Evolutionary conservation across 2,888 invertebrate genomes (phyloP).

Genomic region (Tanypteryx hageni): DNA sequence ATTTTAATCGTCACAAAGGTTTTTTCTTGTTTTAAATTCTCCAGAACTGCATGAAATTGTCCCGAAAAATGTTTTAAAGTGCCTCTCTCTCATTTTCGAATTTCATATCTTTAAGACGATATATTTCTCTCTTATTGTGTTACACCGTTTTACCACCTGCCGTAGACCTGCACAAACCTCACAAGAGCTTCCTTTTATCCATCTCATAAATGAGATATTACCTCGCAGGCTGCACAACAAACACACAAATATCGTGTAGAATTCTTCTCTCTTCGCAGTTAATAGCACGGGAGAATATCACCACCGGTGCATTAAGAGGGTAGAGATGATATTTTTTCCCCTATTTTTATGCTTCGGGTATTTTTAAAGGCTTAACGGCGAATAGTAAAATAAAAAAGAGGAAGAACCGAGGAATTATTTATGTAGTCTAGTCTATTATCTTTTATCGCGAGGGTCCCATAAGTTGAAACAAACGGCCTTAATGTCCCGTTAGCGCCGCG

Average conservation of each 20-base stretch:
- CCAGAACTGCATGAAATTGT: not conserved
- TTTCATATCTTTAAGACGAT: not conserved
- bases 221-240: not conserved
- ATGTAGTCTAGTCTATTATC: conserved; percentile 6
- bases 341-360: too few relatives aligned
- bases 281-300: too few relatives aligned
- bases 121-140: not conserved
- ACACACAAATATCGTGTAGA: too few relatives aligned
- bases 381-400: not conserved
- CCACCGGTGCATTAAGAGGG: too few relatives aligned
- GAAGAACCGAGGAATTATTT: not conserved
- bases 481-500: not conserved
- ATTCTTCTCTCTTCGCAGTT: not conserved
- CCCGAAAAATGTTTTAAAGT: not conserved
- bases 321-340: not conserved
- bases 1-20: too few relatives aligned
- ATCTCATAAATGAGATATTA: not conserved
- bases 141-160: not conserved
- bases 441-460: conserved; percentile 16
- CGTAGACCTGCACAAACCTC: not conserved
- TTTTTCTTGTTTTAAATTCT: not conserved
- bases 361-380: not conserved
- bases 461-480: conserved; percentile 42
- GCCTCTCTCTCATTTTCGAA: too few relatives aligned
- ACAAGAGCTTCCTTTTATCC: not conserved